Base-by-base conservation (phyloP, 2,113 vertebrate genomes). In the Hippoglossus stenolepis region DNA sequence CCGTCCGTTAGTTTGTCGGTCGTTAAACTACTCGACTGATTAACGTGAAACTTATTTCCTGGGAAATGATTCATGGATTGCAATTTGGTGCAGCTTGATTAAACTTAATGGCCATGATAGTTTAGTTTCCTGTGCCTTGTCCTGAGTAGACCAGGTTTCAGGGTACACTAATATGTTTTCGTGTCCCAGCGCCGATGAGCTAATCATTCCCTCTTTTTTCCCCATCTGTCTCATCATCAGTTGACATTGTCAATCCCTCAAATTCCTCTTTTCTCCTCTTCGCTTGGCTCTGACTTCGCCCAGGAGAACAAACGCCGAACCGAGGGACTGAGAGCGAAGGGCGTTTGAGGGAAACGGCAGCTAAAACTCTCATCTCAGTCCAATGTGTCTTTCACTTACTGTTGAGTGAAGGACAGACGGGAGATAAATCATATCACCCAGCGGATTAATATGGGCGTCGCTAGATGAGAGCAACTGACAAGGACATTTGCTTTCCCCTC, bases 381-480 rank as follows among this genome's bases (percentile, higher is more conserved):
- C 85, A 73, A 75, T 51, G 75, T 74, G 64, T 66, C 79, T 77
- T 83, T 91, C 83, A 74, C 63, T 85, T 79, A 77, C 67, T 86
- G 80, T 47, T 40, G 79, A 87, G 72, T 75, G 90, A 92, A 89
- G 90, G 90, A 88, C 90, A 63, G 83, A 78, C 65, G 6, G 47
- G 15, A 69, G 72, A 93, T 94, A 83, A 90, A 93, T 92, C 92
- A 90, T 63, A 85, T 82, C 85, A 85, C 77, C 77, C 84, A 66
- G 26, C 35, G 80, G 80, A 92, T 91, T 90, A 87, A 89, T 86
- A 63, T 60, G 59, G 24, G 60, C 73, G 62, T 60, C 11, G 68
- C 56, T 68, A n/a, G 62, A 85, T 77, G 84, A 76, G 78, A 79
- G 70, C 67, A 61, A 74, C 72, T 72, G 84, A 80, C 92, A 93